A percentile compares a stretch with the other conserved stretches of the same genome.
Conservation (phyloP, 53 echinoderm and acorn worm species). For the Arbacia lixula region DNA sequence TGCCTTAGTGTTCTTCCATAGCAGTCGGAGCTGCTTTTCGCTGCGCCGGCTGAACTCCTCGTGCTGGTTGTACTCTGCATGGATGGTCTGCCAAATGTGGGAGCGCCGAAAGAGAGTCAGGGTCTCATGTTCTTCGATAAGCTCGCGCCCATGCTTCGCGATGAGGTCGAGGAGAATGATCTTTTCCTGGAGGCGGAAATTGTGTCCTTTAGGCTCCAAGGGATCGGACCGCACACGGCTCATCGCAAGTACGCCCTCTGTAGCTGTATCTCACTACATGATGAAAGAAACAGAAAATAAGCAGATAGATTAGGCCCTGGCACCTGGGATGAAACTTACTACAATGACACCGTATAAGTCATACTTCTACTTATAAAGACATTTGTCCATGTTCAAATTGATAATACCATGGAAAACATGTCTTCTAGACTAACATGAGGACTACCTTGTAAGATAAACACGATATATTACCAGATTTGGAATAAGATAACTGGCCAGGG, state of each 20-base stretch:
- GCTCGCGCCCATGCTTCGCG: constrained; percentile 10
- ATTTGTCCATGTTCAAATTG: no score
- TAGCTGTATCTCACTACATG: not conserved
- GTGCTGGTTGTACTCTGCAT: constrained; percentile 30
- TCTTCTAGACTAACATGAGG: no score
- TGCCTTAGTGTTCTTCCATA: constrained; percentile 55
- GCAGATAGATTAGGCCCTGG: no score
- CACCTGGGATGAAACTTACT: no score
- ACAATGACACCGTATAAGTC: no score
- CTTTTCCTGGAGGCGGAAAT: constrained; percentile 27
- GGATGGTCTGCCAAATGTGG: constrained; percentile 28
- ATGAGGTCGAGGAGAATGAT: constrained; percentile 31
- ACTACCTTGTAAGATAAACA: no score
- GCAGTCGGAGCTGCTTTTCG: constrained; percentile 35
- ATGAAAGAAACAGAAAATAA: not conserved
- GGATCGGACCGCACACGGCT: constrained; percentile 20
- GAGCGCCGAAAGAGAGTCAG: constrained; percentile 5
- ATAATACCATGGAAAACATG: no score
- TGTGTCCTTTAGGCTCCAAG: constrained; percentile 34
- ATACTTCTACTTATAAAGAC: no score
- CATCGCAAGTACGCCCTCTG: no score
- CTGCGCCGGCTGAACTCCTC: constrained; percentile 6
- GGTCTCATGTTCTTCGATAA: constrained; percentile 25
- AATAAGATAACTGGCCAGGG: no score
- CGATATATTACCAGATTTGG: no score